These are phyloP conservation scores for Pogonocichla stellata DNA, from an alignment of 2,113 vertebrate species.

Conservation along the genomic window DNA sequence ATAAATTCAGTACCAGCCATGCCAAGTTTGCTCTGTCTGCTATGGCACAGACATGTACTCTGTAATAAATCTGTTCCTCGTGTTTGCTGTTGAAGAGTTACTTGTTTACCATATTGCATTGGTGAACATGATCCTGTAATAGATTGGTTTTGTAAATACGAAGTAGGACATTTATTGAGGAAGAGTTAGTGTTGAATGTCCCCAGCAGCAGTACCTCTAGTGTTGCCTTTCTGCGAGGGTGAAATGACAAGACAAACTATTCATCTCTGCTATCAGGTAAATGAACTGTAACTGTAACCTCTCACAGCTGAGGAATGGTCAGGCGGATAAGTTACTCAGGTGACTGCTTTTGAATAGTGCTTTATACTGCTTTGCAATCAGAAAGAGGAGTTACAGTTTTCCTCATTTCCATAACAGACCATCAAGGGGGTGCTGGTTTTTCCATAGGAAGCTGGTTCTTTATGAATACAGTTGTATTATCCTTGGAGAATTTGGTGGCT, in stretches of 20 bases:
- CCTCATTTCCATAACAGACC: not conserved
- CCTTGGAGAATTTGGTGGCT: not conserved
- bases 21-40: not conserved
- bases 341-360: not conserved
- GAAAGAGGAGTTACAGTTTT: not conserved
- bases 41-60: fast-evolving
- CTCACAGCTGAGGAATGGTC: not conserved
- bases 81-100: not conserved
- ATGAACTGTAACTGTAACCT: not conserved
- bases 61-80: not conserved
- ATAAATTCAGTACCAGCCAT: not conserved
- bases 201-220: not conserved
- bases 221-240: not conserved
- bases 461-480: not conserved
- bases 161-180: not conserved
- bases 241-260: not conserved
- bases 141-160: not conserved
- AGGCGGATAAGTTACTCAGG: not conserved
- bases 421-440: not conserved
- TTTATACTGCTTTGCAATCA: not conserved
- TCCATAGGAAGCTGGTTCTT: not conserved
- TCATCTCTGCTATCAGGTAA: not conserved
- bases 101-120: not conserved
- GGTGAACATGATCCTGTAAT: not conserved
- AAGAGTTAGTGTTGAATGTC: not conserved